Evolutionary conservation across 2,113 vertebrate species (phyloP), one percentile per base, ranked within the genome.

Genomic region (Semicossyphus pulcher): DNA sequence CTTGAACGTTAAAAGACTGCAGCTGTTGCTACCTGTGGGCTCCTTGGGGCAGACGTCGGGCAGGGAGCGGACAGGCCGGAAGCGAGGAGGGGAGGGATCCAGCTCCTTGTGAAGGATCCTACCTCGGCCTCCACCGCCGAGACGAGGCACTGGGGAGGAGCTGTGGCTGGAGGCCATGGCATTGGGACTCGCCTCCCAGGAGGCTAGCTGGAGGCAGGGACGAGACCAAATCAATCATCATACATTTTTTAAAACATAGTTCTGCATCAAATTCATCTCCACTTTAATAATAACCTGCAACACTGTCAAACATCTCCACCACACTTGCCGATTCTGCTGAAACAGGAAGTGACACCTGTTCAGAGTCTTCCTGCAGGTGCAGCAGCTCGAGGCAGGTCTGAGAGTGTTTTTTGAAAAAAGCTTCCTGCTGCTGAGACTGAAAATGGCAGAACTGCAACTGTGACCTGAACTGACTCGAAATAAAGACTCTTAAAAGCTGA

Each of bases 31-130:
- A 90, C 97, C 97, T 72, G 96, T 95, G 66, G 97, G 97, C 64
- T 99, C 98, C 90, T 96, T 97, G 63, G 98, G 98, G 84, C 98
- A 99, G 53, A 99, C 98, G 58, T 99, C 98, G 4, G 98, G 98
- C 83, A 99, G 94, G 11, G 96, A 96, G 83, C 95, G 94, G 28
- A 94, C 74, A 7, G 93, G 62, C 80, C 92, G 91, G 77, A 93
- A 90, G 60, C 84, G 91, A 69, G 93, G 93, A 0, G 95, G 69
- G 16, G 94, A 64, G 15, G 68, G 4, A 0, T 96, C 96, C 87
- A 86, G 88, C 83, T 97, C 96, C 89, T 97, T 99, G 84, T 88
- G 95, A 91, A 94, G 95, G 87, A 96, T 91, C 89, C 94, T 92
- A 90, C 96, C 96, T 32, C 93, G 93, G 90, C 94, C 94, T 34